Evolutionary conservation across 2,797 vertebrate genomes (phyloP).

Genomic region (Malacoraja senta): DNA sequence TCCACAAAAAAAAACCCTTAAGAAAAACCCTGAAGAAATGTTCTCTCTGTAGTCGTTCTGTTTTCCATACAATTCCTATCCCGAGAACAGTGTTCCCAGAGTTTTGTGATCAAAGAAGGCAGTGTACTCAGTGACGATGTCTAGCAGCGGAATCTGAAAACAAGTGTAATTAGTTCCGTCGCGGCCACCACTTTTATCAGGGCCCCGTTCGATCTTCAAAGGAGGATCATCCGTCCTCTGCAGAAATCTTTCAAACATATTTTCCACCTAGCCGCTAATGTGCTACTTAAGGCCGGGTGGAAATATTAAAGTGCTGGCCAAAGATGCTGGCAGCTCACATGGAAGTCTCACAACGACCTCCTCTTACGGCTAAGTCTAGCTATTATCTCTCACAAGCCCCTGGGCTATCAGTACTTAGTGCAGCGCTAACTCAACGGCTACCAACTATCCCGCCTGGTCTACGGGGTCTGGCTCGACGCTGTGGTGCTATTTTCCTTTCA

Average conservation of each 20-base stretch:
- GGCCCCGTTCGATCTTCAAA: slow-evolving; percentile 12
- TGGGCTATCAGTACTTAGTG: neutral
- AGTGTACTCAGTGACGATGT: slow-evolving; percentile 3
- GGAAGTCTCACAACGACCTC: neutral
- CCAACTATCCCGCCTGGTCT: slow-evolving; percentile 33
- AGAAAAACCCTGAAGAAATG: neutral
- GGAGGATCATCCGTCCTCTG: slow-evolving; percentile 8
- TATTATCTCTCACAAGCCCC: neutral
- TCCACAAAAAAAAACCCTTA: neutral
- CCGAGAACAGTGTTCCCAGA: neutral
- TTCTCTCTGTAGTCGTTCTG: neutral
- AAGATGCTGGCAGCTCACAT: slow-evolving; percentile 4
- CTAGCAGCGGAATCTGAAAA: slow-evolving; percentile 20
- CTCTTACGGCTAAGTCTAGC: neutral
- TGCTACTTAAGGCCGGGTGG: neutral
- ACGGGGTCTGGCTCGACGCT: slow-evolving; percentile 34
- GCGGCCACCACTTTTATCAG: slow-evolving; percentile 5
- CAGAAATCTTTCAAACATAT: neutral
- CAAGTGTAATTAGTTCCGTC: slow-evolving; percentile 19
- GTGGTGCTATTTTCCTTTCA: slow-evolving; percentile 38
- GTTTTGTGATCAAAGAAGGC: neutral
- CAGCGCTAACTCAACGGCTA: slow-evolving; percentile 38
- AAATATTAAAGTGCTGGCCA: neutral
- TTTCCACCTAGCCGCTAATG: no score
- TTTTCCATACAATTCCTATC: neutral